phyloP scores from a whole-genome alignment of 2,113 vertebrate species.

The Formicarius rufipectus region DNA sequence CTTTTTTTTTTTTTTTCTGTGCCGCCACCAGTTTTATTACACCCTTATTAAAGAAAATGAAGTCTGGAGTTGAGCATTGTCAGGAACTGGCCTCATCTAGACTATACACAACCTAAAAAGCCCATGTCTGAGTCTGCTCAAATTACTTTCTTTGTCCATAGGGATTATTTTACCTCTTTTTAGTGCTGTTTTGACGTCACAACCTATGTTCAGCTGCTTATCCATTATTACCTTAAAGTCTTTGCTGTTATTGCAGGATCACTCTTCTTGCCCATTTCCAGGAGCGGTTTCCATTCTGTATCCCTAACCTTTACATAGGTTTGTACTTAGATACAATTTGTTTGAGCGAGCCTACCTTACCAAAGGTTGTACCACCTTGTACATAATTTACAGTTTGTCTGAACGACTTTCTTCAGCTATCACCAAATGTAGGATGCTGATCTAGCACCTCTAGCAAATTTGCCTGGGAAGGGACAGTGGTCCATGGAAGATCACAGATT shows the following conservation, averaged over 20 bases:
- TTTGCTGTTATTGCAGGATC: not conserved
- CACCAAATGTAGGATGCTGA: not conserved
- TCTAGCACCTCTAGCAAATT: not conserved
- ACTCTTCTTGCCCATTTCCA: not conserved
- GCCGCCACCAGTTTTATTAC: not conserved
- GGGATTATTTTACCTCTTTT: not conserved
- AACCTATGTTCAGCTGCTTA: not conserved
- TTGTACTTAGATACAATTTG: not conserved
- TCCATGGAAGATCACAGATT: not conserved
- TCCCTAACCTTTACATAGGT: not conserved
- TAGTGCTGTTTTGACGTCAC: not conserved
- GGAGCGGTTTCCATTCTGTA: not conserved
- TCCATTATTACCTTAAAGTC: not conserved
- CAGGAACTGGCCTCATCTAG: not conserved
- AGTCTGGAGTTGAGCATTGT: not conserved
- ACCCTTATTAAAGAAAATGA: not conserved
- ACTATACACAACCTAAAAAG: not conserved
- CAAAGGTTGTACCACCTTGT: not conserved
- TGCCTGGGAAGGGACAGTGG: not conserved
- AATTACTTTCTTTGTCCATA: not conserved
- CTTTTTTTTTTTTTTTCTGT: not conserved
- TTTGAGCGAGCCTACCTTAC: not conserved
- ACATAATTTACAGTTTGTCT: not conserved
- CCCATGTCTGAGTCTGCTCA: not conserved
- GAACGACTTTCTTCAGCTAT: not conserved